Base-by-base conservation (phyloP, 2,113 vertebrate species). In the Cacatua alba region DNA sequence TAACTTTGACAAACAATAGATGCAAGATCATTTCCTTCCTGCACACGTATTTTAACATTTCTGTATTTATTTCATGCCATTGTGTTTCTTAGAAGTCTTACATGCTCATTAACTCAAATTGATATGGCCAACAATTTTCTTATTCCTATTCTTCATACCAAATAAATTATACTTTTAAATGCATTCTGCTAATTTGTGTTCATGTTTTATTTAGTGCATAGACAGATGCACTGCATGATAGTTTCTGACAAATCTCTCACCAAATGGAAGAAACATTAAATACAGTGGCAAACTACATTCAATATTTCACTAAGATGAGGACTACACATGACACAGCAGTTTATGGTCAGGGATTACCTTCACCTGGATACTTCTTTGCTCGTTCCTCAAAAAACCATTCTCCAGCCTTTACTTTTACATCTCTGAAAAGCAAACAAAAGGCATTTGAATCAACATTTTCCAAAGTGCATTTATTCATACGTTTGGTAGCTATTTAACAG, bases 321-420 rank as follows among this genome's bases (percentile, higher is more conserved):
- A 29, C 10, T 28, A 70, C 21, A 52, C 13, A 41, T 23, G 20
- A 29, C 31, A 79, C 4, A 74, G 24, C 35, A 86, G 39, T 44
- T 91, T 62, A 49, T 15, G 16, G 49, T n/a, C 64, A 89, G 35
- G 10, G 7, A 59, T 95, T 98, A 99, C 99, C 99, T 98, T 97
- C 98, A 39, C 71, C 49, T 28, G 99, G 98, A 92, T 99, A 99
- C 95, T 99, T 99, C 97, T 98, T 99, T 35, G 98, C 98, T 96
- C 98, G 98, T 90, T 99, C 98, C 82, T 99, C 98, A 70, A 99
- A 97, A 96, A 99, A 99, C 99, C 99, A 99, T 24, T 99, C 98
- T 62, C 99, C 99, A 74, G 99, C 98, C 91, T 98, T 98, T 94
- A 99, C 96, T 97, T 99, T 99, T 82, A 99, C 85, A 18, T 99